Base-by-base conservation (phyloP, 1,140 invertebrate species). In the Gryon sp. region DNA sequence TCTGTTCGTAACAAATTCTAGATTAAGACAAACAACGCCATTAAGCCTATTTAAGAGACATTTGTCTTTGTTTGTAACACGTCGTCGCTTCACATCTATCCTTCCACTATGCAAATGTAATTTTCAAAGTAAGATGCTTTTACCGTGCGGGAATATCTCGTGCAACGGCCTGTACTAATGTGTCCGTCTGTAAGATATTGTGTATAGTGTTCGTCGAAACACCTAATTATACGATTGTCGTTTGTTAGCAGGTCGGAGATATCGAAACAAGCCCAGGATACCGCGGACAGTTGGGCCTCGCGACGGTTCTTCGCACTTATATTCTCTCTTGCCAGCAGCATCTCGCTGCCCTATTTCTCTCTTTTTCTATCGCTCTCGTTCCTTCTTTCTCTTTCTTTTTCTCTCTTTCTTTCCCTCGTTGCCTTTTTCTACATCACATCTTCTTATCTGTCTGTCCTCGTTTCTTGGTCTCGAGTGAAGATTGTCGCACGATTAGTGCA, bases 401-500 rank as follows among this genome's bases (percentile, higher is more conserved):
- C 40, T 41, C 41, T 48, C 28, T 52, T 19, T 22, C 34, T 36
- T 22, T 38, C 38, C 14, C 6, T 5, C 11, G 12, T 30, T 9
- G 19, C 24, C 24, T 59, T 28, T 72, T 48, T 38, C 9, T 6
- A 12, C 11, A 12, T 12, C 11, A 12, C 32, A 11, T 34, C 57
- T 59, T 60, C 26, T 48, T 73, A 59, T 78, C 66, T 55, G 68
- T 60, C 59, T 38, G 30, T 62, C 36, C 73, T 52, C 48, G 73
- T 59, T 63, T 36, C 69, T 53, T 53, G 57, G 60, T 76, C 69
- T 52, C 80, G 70, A 68, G 80, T 55, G 62, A 88, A 89, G 88
- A 88, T 89, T 89, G 87, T 88, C 87, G 85, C 87, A 80, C 87
- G 87, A 89, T 88, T 89, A 88, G 87, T 83, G 83, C 81, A 78